Base-by-base conservation (phyloP, 2,113 vertebrate genomes). In the Anguilla japonica region DNA sequence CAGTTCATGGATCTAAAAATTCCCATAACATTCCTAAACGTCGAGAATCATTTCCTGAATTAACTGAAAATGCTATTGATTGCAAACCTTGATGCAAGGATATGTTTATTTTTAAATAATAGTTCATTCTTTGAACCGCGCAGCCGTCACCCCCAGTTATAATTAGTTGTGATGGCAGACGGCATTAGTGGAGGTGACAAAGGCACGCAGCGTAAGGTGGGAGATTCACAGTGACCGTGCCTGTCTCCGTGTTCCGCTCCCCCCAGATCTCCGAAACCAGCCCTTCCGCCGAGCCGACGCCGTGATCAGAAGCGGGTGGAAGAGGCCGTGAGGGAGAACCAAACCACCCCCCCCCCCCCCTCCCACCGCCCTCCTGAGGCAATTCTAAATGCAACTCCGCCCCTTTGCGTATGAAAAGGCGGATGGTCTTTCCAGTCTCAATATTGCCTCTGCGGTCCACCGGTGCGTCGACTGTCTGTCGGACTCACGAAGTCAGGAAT, bases 181-280 rank as follows among this genome's bases (percentile, higher is more conserved):
- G 34, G 34, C 34, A 34, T 34, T 34, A 34, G 34, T 34, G 34
- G 34, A 34, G 34, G 34, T 34, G 34, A 34, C 34, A 6, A 53
- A 53, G 50, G 50, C 50, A 53, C 7, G 13, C 50, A 53, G 7
- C 43, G 18, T 16, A 26, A 83, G 83, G 86, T 5, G 41, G 57
- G 79, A 29, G 60, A 83, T 90, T 88, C 87, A 89, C 85, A 60
- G 89, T 92, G 87, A 90, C 90, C 87, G 5, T 26, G 5, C 5
- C 91, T 91, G 84, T 91, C 84, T 94, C 88, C 92, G 88, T 91
- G 46, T 89, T 90, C 81, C 92, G 90, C 91, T 90, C 91, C 93
- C 34, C 92, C 92, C 95, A 98, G 97, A 96, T 95, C 96, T 97
- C 90, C 94, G 96, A 91, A 92, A 84, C 92, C 96, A 96, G 95